A percentile compares a stretch with the other conserved stretches of the same genome.
These are phyloP conservation scores for Rafetus swinhoei DNA, from an alignment of 2,113 vertebrate genomes.

Conservation along the genomic window DNA sequence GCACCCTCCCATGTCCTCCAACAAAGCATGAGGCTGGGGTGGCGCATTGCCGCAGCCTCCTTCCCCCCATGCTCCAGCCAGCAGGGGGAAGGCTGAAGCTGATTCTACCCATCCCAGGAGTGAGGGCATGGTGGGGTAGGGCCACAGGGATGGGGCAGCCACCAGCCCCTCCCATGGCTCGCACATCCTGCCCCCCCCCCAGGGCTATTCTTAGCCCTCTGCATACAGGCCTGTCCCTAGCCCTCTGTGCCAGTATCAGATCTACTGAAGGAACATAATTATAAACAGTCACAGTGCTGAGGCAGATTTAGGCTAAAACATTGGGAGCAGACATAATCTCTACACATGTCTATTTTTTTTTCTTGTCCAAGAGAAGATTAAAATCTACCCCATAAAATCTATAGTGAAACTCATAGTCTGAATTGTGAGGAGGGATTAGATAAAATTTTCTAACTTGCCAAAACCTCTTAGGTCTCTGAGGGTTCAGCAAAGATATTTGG, in stretches of 20 bases:
- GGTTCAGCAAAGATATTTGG: neutral
- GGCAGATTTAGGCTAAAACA: neutral
- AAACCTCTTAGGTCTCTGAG: neutral
- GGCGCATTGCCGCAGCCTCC: no score
- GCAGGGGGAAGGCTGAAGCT: no score
- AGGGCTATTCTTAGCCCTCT: no score
- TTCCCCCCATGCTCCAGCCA: no score
- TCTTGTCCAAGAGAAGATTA: neutral
- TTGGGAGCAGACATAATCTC: neutral
- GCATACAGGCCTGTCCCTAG: no score
- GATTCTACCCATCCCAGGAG: no score
- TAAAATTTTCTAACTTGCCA: neutral
- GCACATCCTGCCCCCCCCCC: no score
- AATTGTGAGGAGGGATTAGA: neutral
- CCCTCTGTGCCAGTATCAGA: neutral
- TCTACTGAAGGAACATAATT: neutral
- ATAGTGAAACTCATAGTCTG: neutral
- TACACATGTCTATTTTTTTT: neutral
- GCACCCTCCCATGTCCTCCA: no score
- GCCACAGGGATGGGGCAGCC: no score
- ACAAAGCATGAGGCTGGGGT: no score
- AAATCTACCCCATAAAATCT: neutral
- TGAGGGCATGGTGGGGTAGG: no score
- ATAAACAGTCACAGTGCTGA: neutral
- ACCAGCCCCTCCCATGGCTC: no score